These are phyloP conservation scores for Leucophenga varia DNA, from an alignment of 1,140 invertebrate genomes.

Conservation along the genomic window DNA sequence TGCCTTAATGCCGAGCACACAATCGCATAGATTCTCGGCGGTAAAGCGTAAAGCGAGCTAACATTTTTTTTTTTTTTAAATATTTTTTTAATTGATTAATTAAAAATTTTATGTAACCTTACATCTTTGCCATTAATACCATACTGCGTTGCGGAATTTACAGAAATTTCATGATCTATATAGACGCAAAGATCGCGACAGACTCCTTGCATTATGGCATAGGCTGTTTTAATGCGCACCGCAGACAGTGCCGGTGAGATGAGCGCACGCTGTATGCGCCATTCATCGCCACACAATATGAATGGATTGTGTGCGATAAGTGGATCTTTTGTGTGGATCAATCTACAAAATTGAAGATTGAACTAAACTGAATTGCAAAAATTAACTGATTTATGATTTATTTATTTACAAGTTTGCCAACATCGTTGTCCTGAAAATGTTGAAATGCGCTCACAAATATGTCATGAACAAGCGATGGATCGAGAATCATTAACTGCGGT, in stretches of 20 bases:
- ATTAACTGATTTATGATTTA: conserved; percentile 21
- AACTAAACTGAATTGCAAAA: conserved; percentile 9
- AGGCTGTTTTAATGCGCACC: conserved; percentile 40
- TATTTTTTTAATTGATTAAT: background rate
- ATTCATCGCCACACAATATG: conserved; percentile 56
- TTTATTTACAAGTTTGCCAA: conserved; percentile 31
- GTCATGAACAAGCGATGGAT: conserved; percentile 59
- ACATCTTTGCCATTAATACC: conserved; percentile 35
- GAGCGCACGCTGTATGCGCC: conserved; percentile 60
- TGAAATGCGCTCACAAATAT: conserved; percentile 59
- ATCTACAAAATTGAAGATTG: too few relatives aligned
- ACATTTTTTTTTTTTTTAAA: background rate
- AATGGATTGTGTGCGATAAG: conserved; percentile 58
- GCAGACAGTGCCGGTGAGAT: conserved; percentile 62
- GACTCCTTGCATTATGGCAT: conserved; percentile 34
- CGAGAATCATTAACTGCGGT: conserved; percentile 58
- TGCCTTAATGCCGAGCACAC: conserved; percentile 58
- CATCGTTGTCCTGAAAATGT: conserved; percentile 55
- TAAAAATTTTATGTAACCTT: conserved; percentile 1
- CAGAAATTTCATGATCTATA: conserved; percentile 9
- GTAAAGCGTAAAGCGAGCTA: conserved; percentile 56
- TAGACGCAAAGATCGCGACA: conserved; percentile 32
- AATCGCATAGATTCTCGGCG: conserved; percentile 58
- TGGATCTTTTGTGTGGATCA: conserved; percentile 52
- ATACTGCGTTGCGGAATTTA: background rate